phyloP scores from a whole-genome alignment of 2,888 invertebrate genomes.

The Schizaphis graminum region DNA sequence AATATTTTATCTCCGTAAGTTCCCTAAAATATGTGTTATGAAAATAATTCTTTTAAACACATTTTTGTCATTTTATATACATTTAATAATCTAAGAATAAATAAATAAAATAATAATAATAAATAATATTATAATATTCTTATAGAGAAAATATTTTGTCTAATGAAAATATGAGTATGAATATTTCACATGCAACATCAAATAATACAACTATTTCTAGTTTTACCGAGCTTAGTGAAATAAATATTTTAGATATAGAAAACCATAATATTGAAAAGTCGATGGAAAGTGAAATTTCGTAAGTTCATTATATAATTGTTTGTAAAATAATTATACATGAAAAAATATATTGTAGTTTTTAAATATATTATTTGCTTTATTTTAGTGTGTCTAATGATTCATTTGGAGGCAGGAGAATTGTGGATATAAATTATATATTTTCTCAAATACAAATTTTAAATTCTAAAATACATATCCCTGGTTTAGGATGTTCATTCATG shows the following conservation, averaged over 20 bases:
- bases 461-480: background rate
- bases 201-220: background rate
- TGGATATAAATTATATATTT: conserved; percentile 11
- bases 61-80: background rate
- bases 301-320: background rate
- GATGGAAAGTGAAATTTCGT: background rate
- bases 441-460: background rate
- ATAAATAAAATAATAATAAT: background rate
- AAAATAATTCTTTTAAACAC: background rate
- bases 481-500: conserved; percentile 27
- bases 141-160: background rate
- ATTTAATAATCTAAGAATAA: too few relatives aligned
- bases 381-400: background rate
- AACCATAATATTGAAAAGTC: background rate
- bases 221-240: conserved; percentile 10
- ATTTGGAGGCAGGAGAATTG: background rate
- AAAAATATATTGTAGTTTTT: background rate
- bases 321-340: background rate
- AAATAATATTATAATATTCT: background rate
- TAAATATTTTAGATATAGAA: background rate
- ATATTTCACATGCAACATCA: background rate
- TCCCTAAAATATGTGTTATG: background rate
- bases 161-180: background rate
- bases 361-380: background rate
- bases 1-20: background rate